These are phyloP conservation scores for Mesembrinibis cayennensis DNA, from an alignment of 2,113 vertebrate species.

Conservation along the genomic window DNA sequence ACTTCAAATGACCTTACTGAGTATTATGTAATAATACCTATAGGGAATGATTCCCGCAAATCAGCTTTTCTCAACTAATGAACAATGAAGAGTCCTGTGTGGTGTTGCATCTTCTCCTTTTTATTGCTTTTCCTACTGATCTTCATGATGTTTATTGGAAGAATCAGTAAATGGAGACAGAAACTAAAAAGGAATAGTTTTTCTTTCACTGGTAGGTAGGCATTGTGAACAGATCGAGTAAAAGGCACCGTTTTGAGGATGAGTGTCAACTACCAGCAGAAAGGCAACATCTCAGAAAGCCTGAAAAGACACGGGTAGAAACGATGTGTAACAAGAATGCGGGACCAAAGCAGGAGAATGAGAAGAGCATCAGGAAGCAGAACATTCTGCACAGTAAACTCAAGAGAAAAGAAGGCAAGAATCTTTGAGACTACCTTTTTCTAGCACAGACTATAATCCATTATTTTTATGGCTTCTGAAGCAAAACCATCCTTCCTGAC, in stretches of 20 bases:
- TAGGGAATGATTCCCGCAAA: slow-evolving; percentile 22
- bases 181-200: not conserved
- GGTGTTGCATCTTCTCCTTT: not conserved
- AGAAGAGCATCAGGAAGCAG: not conserved
- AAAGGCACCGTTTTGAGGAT: not conserved
- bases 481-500: not conserved
- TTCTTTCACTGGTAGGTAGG: not conserved
- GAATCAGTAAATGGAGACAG: not conserved
- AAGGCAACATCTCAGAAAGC: not conserved
- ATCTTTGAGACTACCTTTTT: not conserved
- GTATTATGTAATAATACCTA: slow-evolving; percentile 27
- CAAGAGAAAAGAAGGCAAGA: not conserved
- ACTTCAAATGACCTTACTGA: slow-evolving; percentile 24
- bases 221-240: not conserved
- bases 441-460: not conserved
- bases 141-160: not conserved
- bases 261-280: not conserved
- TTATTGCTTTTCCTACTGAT: not conserved
- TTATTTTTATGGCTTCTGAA: not conserved
- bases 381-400: not conserved
- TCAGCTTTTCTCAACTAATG: slow-evolving; percentile 36
- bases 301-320: not conserved
- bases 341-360: not conserved
- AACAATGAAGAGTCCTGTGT: not conserved
- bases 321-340: not conserved